Base-by-base conservation (phyloP, 2,797 vertebrate genomes). In the Melanotaenia nigrans region DNA sequence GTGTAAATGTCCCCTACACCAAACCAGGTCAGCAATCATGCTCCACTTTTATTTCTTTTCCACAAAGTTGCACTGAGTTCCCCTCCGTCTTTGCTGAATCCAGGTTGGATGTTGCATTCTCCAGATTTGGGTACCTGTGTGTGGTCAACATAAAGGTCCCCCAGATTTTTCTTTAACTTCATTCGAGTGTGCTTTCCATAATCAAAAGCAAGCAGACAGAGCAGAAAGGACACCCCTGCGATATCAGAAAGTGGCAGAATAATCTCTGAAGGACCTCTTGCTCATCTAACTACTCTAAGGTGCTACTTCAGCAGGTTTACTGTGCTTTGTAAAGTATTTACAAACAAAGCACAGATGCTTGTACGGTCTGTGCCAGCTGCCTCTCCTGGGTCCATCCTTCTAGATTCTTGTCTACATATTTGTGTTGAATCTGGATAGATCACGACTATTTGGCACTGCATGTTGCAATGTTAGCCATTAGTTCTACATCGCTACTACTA, bases 1-100 rank as follows among this genome's bases (percentile, higher is more conserved):
- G 56, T 67, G 58, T 24, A 24, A 72, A 70, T 72, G 71, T 83
- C 73, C 58, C 32, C 35, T 61, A 25, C 69, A 55, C 65, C 45
- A 62, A 91, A 88, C 77, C 82, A 77, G 90, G 90, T 65, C 87
- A 87, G 66, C 65, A 25, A 73, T 78, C 78, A 9, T 63, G 88
- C 79, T 90, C 88, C 64, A 90, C 74, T 89, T 90, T 28, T 28
- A 6, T 54, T 65, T 51, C 68, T 68, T 63, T 71, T 53, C 54
- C 79, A 66, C 62, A 87, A 83, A 75, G 85, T 77, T 75, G 73
- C 63, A 47, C 12, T 51, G 61, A 65, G 42, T 79, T 63, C 75
- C 57, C 68, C 36, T 70, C 66, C 68, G 55, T 71, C 68, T 60
- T 74, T 56, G 68, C 61, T 54, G 73, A 64, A 72, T 81, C 77